Base-by-base conservation (phyloP, 2,113 vertebrate genomes). In the Dasyornis broadbenti region DNA sequence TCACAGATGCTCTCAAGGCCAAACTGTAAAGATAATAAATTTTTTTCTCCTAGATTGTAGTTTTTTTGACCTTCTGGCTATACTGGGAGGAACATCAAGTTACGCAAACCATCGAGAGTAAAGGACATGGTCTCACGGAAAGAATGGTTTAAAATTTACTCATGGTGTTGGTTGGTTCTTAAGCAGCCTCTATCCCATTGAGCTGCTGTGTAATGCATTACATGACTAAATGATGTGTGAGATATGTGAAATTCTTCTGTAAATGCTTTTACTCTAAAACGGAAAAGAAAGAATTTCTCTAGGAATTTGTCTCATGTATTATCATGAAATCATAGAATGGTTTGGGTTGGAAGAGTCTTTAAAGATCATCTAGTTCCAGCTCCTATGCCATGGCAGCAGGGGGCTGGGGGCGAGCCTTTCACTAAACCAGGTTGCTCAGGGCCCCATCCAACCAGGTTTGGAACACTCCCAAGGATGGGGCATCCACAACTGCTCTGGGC, bases 321-420 rank as follows among this genome's bases (percentile, higher is more conserved):
- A 42, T 45, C 11, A 61, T 35, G 10, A 21, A 54, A 47, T 69
- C 40, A 15, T 16, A 18, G 9, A 54, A 42, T 49, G 3, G 5
- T 22, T 75, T 27, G 24, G 8, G 11, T 16, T 68, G 24, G 24
- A 59, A 61, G 28, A 39, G 26, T 27, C n/a, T 54, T 60, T 61
- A 47, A 68, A 47, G 13, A 40, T 35, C 5, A 47, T 13, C 11
- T 47, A 7, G 7, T 22, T 53, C 24, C 16, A 61, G 26, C 22
- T n/a, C 11, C 31, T 9, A n/a, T n/a, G 16, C 39, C 14, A 15
- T 40, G 45, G 33, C 6, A 18, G 23, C 21, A 50, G 27, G 4
- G 13, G 3, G 2, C 0, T 27, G 27, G 8, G 7, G 3, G 9
- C 35, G 63, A 50, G 15, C 3, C 19, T 60, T 45, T 66, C 5